A percentile compares a stretch with the other conserved stretches of the same genome.
These are phyloP conservation scores for Charanyca ferruginea DNA, from an alignment of 2,888 invertebrate genomes.

Conservation along the genomic window DNA sequence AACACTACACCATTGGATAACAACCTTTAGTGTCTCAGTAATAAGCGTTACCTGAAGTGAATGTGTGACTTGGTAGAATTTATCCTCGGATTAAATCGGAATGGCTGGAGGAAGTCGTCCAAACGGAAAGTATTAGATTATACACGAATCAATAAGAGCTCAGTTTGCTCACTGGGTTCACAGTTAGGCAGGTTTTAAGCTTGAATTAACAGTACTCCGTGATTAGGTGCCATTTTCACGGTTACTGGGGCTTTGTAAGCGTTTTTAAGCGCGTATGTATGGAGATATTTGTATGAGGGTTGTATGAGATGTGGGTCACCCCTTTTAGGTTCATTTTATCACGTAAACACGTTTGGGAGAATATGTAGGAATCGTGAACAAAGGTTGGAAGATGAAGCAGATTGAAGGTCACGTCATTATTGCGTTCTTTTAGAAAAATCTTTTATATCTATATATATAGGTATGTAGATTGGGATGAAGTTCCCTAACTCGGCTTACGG, in stretches of 20 bases:
- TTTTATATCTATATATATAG: too few relatives aligned
- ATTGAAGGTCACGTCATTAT: too few relatives aligned
- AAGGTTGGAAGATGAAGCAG: background rate
- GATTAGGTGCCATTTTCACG: conserved; percentile 38
- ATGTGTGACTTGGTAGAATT: conserved; percentile 23
- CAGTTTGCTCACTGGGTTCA: conserved; percentile 58
- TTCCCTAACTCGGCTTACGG: too few relatives aligned
- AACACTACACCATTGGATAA: conserved; percentile 10
- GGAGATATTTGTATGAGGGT: background rate
- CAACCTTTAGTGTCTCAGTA: fast-evolving
- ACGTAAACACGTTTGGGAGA: too few relatives aligned
- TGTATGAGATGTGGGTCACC: background rate
- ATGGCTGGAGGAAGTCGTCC: conserved; percentile 63
- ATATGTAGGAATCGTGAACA: conserved; percentile 1
- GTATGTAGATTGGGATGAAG: too few relatives aligned
- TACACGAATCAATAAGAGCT: conserved; percentile 70
- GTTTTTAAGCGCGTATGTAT: conserved; percentile 14
- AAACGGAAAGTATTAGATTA: conserved; percentile 75
- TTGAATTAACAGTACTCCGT: conserved; percentile 54
- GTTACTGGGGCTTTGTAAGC: conserved; percentile 29
- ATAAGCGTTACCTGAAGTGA: conserved; percentile 25
- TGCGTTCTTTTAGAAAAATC: too few relatives aligned
- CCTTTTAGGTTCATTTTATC: background rate
- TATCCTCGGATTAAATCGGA: conserved; percentile 60
- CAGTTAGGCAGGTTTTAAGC: conserved; percentile 61